Evolutionary conservation across 2,888 invertebrate genomes (phyloP).

Genomic region (Cryptocephalus moraei): DNA sequence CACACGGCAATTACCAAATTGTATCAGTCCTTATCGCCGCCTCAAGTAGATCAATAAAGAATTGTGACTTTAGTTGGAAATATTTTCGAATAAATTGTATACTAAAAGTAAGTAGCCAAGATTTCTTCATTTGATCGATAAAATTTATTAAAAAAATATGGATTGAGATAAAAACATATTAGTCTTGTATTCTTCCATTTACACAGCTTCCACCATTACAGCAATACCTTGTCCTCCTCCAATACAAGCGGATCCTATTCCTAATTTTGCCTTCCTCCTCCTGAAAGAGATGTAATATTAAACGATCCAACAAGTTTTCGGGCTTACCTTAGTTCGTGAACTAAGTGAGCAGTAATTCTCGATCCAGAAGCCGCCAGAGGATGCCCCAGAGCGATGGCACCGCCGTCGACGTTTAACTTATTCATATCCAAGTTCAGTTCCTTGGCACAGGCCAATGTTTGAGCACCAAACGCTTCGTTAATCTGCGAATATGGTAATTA

Average conservation of each 20-base stretch:
- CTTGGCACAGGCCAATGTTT: slow-evolving; percentile 85
- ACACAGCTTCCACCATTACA: slow-evolving; percentile 71
- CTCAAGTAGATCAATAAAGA: slow-evolving; percentile 15
- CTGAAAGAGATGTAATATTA: slow-evolving; percentile 39
- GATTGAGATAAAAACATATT: too few species aligned
- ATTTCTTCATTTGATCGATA: too few species aligned
- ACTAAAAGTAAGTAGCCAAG: too few species aligned
- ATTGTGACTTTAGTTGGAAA: neutral
- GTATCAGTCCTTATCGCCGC: slow-evolving; percentile 67
- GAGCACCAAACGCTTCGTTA: slow-evolving; percentile 97
- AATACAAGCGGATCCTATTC: slow-evolving; percentile 94
- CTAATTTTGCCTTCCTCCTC: slow-evolving; percentile 73
- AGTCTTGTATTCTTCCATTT: slow-evolving; percentile 21
- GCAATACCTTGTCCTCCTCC: slow-evolving; percentile 99
- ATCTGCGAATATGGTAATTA: slow-evolving; percentile 48
- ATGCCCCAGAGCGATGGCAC: slow-evolving; percentile 95
- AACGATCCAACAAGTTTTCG: neutral
- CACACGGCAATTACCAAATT: slow-evolving; percentile 77
- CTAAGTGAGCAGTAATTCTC: slow-evolving; percentile 83
- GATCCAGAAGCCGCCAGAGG: slow-evolving; percentile 92
- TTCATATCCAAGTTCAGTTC: slow-evolving; percentile 76
- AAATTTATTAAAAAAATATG: too few species aligned
- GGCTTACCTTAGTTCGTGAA: slow-evolving; percentile 77
- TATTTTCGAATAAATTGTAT: too few species aligned
- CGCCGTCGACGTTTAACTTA: slow-evolving; percentile 90